These are phyloP conservation scores for Caenorhabditis sp. DNA, from an alignment of 2,888 invertebrate genomes.

Conservation along the genomic window DNA sequence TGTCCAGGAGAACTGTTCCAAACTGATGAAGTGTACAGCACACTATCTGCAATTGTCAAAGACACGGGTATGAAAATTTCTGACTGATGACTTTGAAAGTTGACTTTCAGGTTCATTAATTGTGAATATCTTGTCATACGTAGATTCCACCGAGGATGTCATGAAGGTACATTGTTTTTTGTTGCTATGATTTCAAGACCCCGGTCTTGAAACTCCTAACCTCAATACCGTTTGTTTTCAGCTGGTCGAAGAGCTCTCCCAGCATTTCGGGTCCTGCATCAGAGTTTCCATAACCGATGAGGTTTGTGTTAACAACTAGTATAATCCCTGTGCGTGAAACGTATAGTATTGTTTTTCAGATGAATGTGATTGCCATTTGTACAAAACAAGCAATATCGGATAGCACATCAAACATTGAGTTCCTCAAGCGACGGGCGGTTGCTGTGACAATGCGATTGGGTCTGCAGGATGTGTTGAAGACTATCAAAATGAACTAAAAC, in stretches of 20 bases:
- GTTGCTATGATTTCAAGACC: no score
- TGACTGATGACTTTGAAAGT: not conserved
- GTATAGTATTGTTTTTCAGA: slow-evolving; percentile 15
- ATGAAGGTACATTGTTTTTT: slow-evolving; percentile 10
- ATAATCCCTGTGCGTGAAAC: slow-evolving; percentile 1
- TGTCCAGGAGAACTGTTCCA: slow-evolving; percentile 75
- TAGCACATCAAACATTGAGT: slow-evolving; percentile 39
- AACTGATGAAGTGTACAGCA: slow-evolving; percentile 39
- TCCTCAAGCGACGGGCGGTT: slow-evolving; percentile 46
- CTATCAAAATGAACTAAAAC: slow-evolving; percentile 45
- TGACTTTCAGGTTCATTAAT: slow-evolving; percentile 51
- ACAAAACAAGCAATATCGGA: slow-evolving; percentile 55
- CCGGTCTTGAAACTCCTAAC: no score
- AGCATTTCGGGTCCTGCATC: slow-evolving; percentile 59
- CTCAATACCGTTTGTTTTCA: slow-evolving; percentile 16
- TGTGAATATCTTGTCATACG: slow-evolving; percentile 63
- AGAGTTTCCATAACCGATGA: slow-evolving; percentile 61
- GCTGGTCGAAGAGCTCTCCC: slow-evolving; percentile 45
- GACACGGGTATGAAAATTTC: slow-evolving; percentile 35
- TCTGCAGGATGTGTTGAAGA: slow-evolving; percentile 54
- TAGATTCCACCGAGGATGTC: slow-evolving; percentile 28
- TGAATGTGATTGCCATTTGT: slow-evolving; percentile 58
- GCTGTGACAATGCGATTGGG: slow-evolving; percentile 58
- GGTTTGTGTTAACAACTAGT: not conserved
- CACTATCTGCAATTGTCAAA: slow-evolving; percentile 55